Base-by-base conservation (phyloP, 2,888 invertebrate species). In the Meta bourneti region DNA sequence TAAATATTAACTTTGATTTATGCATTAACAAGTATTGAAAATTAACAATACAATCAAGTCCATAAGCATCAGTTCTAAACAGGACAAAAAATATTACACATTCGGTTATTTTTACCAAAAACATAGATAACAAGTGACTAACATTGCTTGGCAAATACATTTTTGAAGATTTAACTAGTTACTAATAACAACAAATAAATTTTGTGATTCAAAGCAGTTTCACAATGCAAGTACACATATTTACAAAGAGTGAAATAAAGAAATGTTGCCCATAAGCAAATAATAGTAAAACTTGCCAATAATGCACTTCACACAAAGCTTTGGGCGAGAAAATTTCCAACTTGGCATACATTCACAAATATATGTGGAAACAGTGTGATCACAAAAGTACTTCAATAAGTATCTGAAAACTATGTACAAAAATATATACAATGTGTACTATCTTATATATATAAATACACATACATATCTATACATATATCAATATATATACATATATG, bases 361-460 rank as follows among this genome's bases (percentile, higher is more conserved):
- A 61, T 74, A 89, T 79, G 79, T 92, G 79, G 91, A 89, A 92
- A 92, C 61, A 89, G 79, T 84, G 75, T 90, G 84, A 92, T 89
- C 92, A 92, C 92, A 92, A 92, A 61, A 92, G 89, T 92, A 92
- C 86, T 89, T 92, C 69, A 89, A 92, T 92, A 89, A 89, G 86
- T 92, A 92, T 92, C 92, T 54, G 92, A 92, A 92, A 89, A 89
- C 82, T 89, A 92, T 92, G 70, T 92, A 92, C 92, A 92, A 91
- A 88, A 91, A 88, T 91, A 88, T 91, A 88, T 88, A 91, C 91
- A 91, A 61, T 77, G 87, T 61, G 78, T 61, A 70, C 49, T 70
- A 19, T 70, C n/a, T 78, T 70, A 51, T 85, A 85, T 78, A 75
- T 81, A 86, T 69, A 74, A 13, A 70, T 52, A 52, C 51, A 61